Conservation (phyloP, 2,888 invertebrate genomes). For the Bimastos eiseni region DNA sequence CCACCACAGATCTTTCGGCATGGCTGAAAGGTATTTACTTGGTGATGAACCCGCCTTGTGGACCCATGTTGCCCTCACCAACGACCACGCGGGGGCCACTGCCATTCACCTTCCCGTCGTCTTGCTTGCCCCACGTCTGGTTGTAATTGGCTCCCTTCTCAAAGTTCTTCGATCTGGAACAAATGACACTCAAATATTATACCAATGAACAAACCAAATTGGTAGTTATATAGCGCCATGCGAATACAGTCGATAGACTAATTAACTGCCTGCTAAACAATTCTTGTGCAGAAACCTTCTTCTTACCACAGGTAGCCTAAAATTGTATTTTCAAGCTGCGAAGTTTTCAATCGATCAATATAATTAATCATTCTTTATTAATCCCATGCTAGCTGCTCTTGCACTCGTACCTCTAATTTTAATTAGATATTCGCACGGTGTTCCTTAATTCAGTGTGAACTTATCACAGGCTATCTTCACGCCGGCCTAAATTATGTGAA, state of each 20-base stretch:
- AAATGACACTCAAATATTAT: background rate
- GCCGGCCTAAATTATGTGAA: too few species aligned
- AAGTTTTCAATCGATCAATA: too few species aligned
- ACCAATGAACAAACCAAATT: too few species aligned
- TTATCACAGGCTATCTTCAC: too few species aligned
- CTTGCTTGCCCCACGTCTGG: slow-evolving; percentile 97
- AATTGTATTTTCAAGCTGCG: too few species aligned
- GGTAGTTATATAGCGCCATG: background rate
- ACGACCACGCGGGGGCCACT: slow-evolving; percentile 60
- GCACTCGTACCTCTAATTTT: too few species aligned
- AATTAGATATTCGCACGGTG: too few species aligned
- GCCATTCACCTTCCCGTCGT: slow-evolving; percentile 86
- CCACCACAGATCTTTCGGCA: background rate
- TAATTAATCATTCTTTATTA: too few species aligned
- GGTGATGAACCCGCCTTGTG: slow-evolving; percentile 44
- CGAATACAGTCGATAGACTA: background rate
- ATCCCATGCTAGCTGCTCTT: too few species aligned
- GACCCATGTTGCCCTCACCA: slow-evolving; percentile 48
- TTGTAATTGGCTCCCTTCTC: slow-evolving; percentile 82
- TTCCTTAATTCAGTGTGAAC: too few species aligned
- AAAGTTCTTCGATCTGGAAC: slow-evolving; percentile 67
- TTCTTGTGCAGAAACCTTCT: too few species aligned
- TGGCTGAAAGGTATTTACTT: slow-evolving; percentile 34
- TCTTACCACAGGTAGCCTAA: too few species aligned
- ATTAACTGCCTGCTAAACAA: background rate